These are phyloP conservation scores for Diuraphis noxia DNA, from an alignment of 1,140 invertebrate species.

Conservation along the genomic window DNA sequence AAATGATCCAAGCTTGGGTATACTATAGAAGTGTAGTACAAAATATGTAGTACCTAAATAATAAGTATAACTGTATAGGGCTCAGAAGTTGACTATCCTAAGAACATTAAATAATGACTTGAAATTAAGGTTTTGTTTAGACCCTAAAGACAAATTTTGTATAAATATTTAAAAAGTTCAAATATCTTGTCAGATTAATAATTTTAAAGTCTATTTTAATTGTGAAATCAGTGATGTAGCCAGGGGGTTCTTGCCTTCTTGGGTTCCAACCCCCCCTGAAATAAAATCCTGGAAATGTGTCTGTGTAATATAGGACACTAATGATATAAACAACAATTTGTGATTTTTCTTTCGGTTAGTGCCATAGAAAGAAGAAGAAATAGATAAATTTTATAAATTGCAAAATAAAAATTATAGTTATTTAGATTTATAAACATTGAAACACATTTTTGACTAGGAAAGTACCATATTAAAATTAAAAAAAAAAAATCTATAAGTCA, in stretches of 20 bases:
- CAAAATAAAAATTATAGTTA: background rate
- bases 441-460: background rate
- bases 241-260: no score
- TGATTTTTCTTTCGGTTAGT: no score
- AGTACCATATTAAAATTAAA: background rate
- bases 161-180: background rate
- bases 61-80: background rate
- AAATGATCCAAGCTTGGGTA: constrained; percentile 55
- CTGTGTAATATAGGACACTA: no score
- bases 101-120: background rate
- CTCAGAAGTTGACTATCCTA: background rate
- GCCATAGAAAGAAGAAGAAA: no score
- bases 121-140: background rate
- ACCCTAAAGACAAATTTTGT: background rate
- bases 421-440: background rate
- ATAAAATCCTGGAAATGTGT: no score
- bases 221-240: no score
- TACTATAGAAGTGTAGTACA: no score
- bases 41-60: background rate
- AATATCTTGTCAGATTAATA: background rate
- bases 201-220: background rate
- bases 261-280: no score
- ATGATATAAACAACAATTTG: no score
- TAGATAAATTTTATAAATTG: background rate
- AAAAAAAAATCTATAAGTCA: background rate